Conservation (phyloP, 1,140 invertebrate species). For the Chelonus insularis region DNA sequence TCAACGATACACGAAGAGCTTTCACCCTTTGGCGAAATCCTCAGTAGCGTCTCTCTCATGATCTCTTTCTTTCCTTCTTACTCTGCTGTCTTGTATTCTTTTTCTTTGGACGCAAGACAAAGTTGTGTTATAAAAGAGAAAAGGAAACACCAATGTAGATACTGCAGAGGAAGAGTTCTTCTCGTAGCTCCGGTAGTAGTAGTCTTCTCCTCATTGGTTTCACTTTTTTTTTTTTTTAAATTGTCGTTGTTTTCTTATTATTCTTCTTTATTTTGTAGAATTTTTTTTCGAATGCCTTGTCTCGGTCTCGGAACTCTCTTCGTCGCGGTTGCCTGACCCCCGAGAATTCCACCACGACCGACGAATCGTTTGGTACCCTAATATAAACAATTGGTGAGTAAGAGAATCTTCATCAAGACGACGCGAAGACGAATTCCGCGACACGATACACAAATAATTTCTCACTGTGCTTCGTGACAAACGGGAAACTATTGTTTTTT, state of each 20-base stretch:
- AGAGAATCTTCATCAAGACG: conserved; percentile 7
- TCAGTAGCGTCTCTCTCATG: conserved; percentile 22
- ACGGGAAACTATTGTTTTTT: not conserved
- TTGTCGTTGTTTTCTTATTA: not conserved
- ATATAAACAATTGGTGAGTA: conserved; percentile 5
- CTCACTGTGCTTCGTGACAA: not conserved
- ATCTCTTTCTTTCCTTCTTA: conserved; percentile 23
- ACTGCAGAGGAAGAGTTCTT: not conserved
- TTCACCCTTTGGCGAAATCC: conserved; percentile 24
- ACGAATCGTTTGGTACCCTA: not conserved
- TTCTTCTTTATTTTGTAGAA: not conserved
- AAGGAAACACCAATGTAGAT: not conserved
- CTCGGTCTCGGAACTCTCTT: not conserved
- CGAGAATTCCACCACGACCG: conserved; percentile 9
- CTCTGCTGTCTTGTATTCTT: not conserved
- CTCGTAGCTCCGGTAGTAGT: not conserved
- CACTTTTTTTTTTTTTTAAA: not conserved
- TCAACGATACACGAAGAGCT: conserved; percentile 21
- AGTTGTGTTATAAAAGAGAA: conserved; percentile 6
- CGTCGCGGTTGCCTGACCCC: not conserved
- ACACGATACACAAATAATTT: conserved; percentile 9
- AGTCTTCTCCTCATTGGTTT: conserved; percentile 7
- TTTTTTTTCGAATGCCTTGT: not conserved
- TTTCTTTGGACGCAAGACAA: not conserved
- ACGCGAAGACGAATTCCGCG: conserved; percentile 4